Base-by-base conservation (phyloP, 2,797 vertebrate species). In the Centroberyx gerrardi region DNA sequence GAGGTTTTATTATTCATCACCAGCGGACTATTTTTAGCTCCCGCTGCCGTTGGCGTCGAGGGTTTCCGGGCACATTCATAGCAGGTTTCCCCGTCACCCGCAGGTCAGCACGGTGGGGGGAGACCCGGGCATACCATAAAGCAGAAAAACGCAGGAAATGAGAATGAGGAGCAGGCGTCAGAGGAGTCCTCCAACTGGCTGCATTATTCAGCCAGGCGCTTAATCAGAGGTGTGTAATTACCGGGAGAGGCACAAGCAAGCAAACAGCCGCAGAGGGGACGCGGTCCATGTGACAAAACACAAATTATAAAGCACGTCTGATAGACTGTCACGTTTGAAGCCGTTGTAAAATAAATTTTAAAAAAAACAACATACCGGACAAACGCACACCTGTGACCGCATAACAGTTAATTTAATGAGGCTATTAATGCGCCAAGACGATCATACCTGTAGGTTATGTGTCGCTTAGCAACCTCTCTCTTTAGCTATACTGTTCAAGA, bases 1-100 rank as follows among this genome's bases (percentile, higher is more conserved):
- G 83, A 75, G 68, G 38, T 69, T 93, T 88, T 78, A 93, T 92
- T 89, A 92, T 92, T 93, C 88, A 93, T 92, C 90, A 90, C 62
- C 68, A 40, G 74, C 5, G 2, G 70, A 22, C 87, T 93, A 93
- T 92, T 90, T 92, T 92, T 94, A 93, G 91, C 78, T 69, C 65
- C 0, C 1, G 86, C 83, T 84, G 87, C 62, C 71, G 63, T 70
- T 87, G 86, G 89, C 84, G 83, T 87, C 49, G 70, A 86, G 88
- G 92, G 78, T 92, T 92, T 93, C 91, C 85, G 81, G 86, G 88
- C 75, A 63, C 84, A 82, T 72, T 68, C 87, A 82, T 88, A 87
- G 89, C 92, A 93, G 91, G 86, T 90, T 90, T 92, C 87, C 91
- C 87, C 72, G 68, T 90, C 89, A 87, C 84, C 91, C 51, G 83